phyloP scores from a whole-genome alignment of 2,113 vertebrate genomes.

The Motacilla alba region DNA sequence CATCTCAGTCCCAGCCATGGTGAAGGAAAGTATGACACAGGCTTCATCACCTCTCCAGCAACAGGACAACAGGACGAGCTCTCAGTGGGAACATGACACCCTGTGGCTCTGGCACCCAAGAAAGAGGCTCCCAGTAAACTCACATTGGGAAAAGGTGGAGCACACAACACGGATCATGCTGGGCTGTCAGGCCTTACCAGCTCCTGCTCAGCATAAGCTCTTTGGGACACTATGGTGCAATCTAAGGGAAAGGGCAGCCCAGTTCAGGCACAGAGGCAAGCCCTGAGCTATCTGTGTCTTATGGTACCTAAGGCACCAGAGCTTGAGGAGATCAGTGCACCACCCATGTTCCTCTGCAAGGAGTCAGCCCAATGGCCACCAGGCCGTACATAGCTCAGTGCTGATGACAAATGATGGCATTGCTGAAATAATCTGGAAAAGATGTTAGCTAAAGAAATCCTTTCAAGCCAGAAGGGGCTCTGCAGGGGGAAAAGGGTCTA shows the following conservation, averaged over 20 bases:
- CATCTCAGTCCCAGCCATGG: background rate
- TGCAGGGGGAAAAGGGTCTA: background rate
- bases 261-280: background rate
- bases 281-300: background rate
- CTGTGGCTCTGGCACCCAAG: background rate
- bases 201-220: background rate
- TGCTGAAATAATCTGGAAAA: background rate
- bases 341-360: background rate
- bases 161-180: background rate
- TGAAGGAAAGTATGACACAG: background rate
- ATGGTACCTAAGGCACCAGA: background rate
- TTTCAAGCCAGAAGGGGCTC: background rate
- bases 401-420: background rate
- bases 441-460: background rate
- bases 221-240: background rate
- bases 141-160: background rate
- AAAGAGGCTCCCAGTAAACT: background rate
- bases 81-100: background rate
- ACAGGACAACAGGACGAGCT: accelerated
- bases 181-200: background rate
- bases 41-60: background rate
- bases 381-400: accelerated
- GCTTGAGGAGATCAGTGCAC: background rate
- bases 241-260: accelerated
- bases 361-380: background rate